Base-by-base conservation (phyloP, 2,797 vertebrate species). In the Leptatherina wallacei region DNA sequence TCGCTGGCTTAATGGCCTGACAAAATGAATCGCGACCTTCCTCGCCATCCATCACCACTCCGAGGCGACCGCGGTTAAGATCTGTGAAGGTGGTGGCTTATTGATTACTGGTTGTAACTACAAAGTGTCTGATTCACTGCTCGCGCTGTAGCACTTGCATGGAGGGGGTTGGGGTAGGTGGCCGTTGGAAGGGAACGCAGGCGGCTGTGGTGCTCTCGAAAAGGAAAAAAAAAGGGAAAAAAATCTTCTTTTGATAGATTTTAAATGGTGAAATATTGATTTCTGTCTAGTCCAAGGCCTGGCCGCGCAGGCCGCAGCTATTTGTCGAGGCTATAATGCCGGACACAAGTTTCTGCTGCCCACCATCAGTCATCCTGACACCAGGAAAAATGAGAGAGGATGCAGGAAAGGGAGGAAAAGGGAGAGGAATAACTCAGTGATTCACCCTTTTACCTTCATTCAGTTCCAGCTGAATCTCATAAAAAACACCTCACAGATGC, bases 231-330 rank as follows among this genome's bases (percentile, higher is more conserved):
- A 5, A 5, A 5, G 30, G 30, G 5, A 30, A 30, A 71, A 71
- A 89, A 91, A 87, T 84, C 82, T 71, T 77, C 58, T 69, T 95
- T 92, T 98, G 96, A 97, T 96, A 96, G 96, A 97, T 97, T 97
- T 96, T 96, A 97, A 97, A 92, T 96, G 95, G 96, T 97, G 96
- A 97, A 96, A 95, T 97, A 98, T 98, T 96, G 96, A 97, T 98
- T 96, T 96, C 95, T 96, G 96, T 87, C 89, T 75, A 51, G 87
- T 68, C 86, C 90, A 90, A 92, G 91, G 91, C 78, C 89, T 73
- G 87, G 84, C 62, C 64, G 51, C 85, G 89, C 80, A 3, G 85
- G 83, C 89, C 66, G 42, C 77, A 40, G 77, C 88, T 84, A 91
- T 93, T 93, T 92, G 82, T 91, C 51, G 85, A 78, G 65, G 79